Percentiles rank a stretch among this genome's conserved stretches.
These are phyloP conservation scores for Huso huso DNA, from an alignment of 2,797 vertebrate species.

Conservation along the genomic window DNA sequence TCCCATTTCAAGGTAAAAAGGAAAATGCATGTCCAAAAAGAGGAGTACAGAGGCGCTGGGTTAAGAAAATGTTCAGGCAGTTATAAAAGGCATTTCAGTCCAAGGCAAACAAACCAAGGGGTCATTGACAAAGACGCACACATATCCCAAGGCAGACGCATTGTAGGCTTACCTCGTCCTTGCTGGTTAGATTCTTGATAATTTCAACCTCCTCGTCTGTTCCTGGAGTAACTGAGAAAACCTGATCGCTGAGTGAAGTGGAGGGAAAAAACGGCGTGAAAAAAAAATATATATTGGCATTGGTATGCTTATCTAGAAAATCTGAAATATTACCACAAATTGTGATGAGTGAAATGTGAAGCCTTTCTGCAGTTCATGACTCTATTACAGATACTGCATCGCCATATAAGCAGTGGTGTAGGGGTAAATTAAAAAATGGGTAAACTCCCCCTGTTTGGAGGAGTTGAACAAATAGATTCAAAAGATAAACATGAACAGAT, in stretches of 20 bases:
- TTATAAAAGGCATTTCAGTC: no score
- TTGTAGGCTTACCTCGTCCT: slow-evolving; percentile 42
- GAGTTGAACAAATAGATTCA: no score
- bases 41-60: no score
- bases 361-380: not conserved
- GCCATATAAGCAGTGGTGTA: not conserved
- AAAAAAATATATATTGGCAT: not conserved
- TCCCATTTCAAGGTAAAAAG: no score
- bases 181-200: slow-evolving; percentile 49
- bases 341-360: not conserved
- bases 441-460: not conserved
- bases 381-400: no score
- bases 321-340: not conserved
- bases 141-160: no score
- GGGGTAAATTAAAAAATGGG: not conserved
- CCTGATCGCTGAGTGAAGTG: slow-evolving; percentile 42
- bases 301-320: not conserved
- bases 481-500: no score
- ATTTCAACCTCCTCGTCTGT: slow-evolving; percentile 48
- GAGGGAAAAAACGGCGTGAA: not conserved
- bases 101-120: no score
- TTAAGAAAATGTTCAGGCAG: no score
- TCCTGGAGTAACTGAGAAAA: slow-evolving; percentile 51
- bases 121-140: no score
- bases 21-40: no score